Base-by-base conservation (phyloP, 2,113 vertebrate species). In the Syngnathus typhle region DNA sequence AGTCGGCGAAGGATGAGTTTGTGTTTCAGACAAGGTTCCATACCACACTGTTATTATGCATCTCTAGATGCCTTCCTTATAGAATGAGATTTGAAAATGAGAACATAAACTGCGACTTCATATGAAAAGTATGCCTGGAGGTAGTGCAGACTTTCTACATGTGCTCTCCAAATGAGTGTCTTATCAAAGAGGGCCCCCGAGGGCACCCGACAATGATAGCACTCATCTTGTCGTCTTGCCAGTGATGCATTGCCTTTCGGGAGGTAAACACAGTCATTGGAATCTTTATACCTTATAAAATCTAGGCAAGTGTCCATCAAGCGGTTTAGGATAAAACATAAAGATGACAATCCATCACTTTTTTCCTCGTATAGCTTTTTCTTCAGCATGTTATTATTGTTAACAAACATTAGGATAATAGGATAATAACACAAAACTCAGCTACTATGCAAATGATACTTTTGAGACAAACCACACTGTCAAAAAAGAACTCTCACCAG, bases 121-220 rank as follows among this genome's bases (percentile, higher is more conserved):
- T 16, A 21, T 44, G 27, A 67, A 56, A 55, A 19, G 64, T 39
- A 52, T 23, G 55, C 46, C 19, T 49, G 69, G 12, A 43, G 46
- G 65, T 69, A 39, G 46, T 54, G 61, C 61, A 62, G 72, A 39
- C 52, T 32, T 78, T 78, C 68, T 64, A 51, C n/a, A 47, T 15
- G 15, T 7, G 27, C 65, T 68, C 61, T 61, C 6, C 32, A 67
- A 67, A 67, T 72, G 68, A 69, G 52, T 55, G 38, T 62, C 64
- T 72, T 74, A 74, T 76, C 71, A 79, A 69, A 52, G 61, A 36
- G 18, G 44, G 51, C 60, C 56, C 62, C 36, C 56, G 60, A 65
- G 51, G 69, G 54, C 72, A 73, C 36, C 62, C 10, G 9, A 39
- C 43, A 23, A 51, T 71, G 52, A 73, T 73, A 21, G 56, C 60